Evolutionary conservation across 2,888 invertebrate genomes (phyloP), one percentile per base, ranked within the genome.

Genomic region (Callimorpha dominula): DNA sequence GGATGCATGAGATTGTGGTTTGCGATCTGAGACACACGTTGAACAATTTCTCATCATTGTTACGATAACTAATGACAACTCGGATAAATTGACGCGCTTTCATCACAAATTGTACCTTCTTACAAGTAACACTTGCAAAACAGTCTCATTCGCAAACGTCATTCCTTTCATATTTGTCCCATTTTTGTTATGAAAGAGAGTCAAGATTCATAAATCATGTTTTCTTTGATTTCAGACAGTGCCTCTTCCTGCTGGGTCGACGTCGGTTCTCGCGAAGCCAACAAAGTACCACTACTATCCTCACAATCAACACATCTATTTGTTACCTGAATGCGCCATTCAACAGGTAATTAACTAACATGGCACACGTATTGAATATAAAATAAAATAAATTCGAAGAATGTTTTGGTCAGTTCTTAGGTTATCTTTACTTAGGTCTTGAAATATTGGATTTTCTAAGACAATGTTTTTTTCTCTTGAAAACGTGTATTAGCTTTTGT

Each of bases 261-360:
- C 97, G 77, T 97, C 97, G 73, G 97, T 97, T 65, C 95, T 98
- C 81, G 97, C 97, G 68, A 98, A 98, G 91, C 98, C 98, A 46
- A 98, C 98, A 79, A 98, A 98, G 95, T 98, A 99, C 94, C 98
- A 99, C 93, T 98, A 98, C 95, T 98, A 98, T 93, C 98, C 98
- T 50, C 98, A 98, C 95, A 98, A 98, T 94, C 98, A 98, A 93
- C 98, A 98, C 94, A 98, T 98, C 89, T 98, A 98, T 95, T 96
- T 98, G 88, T 96, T 99, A 85, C 99, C 99, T 78, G 99, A 99
- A 95, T 99, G 99, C 94, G 99, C 99, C 81, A 98, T 99, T 86
- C 99, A 99, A 95, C 99, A 99, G 96, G 98, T 95, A 90, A 91
- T 86, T 85, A 77, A 78, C 75, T 80, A 81, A 81, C 65, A 73